Base-by-base conservation (phyloP, 2,113 vertebrate genomes). In the Macrotis lagotis region DNA sequence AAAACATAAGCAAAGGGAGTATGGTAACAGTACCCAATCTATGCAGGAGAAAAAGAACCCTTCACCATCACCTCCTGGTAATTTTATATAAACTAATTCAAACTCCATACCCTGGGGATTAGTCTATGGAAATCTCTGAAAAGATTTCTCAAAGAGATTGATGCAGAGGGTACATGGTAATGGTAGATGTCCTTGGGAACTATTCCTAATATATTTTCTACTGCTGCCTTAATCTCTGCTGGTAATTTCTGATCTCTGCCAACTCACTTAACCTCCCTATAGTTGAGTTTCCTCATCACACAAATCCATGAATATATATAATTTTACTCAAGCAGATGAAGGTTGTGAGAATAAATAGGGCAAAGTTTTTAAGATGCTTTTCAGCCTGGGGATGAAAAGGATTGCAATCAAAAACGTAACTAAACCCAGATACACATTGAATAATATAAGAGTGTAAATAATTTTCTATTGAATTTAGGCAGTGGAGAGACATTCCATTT, bases 1-100 rank as follows among this genome's bases (percentile, higher is more conserved):
- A 96, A 97, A 96, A 96, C 91, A 90, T 48, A 94, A 44, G 92
- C 91, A 94, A 96, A 93, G 50, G 55, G 25, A 92, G 88, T 95
- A 94, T 95, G 92, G 88, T 96, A 89, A 92, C 91, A 92, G 25
- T 53, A 88, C 8, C 47, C 88, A 83, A 92, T 52, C 9, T 51
- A 6, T 51, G 8, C 51, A 52, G 51, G 66, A 47, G 50, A 95
- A 88, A 95, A 97, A 94, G 50, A 93, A 92, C 2, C 28, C 50
- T 91, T 51, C 25, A 94, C 89, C 95, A 92, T 89, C 24, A 51
- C 74, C 91, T 90, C 96, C 48, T 11, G 91, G 93, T 95, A 89
- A 51, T 48, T 90, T 94, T 90, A 47, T 93, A 50, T 95, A 91
- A 94, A 51, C 51, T 50, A 44, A 91, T 94, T 50, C 48, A 51